phyloP scores from a whole-genome alignment of 2,113 vertebrate species.

The Stegostoma tigrinum region DNA sequence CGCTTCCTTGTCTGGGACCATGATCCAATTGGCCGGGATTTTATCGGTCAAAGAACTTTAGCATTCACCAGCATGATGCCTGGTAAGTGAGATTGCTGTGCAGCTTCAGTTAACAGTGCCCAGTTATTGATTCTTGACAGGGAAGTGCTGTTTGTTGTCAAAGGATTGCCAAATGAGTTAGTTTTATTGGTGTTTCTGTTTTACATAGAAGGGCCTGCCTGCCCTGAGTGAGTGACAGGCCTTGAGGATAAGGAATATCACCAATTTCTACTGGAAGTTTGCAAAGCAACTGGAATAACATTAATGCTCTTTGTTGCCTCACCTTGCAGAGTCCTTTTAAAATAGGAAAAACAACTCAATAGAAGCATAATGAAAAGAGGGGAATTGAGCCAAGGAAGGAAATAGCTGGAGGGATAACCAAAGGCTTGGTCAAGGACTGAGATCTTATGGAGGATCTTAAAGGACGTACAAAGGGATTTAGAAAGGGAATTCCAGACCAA shows the following conservation, averaged over 20 bases:
- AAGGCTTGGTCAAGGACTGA: background rate
- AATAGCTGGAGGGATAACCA: background rate
- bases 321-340: background rate
- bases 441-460: background rate
- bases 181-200: background rate
- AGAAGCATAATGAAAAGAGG: background rate
- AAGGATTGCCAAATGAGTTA: background rate
- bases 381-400: background rate
- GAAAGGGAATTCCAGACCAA: background rate
- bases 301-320: background rate
- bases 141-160: background rate
- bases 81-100: conserved; percentile 55
- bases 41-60: conserved; percentile 90
- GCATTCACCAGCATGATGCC: conserved; percentile 92
- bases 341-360: background rate
- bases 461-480: background rate
- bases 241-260: background rate
- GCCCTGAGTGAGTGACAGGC: background rate
- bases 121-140: background rate
- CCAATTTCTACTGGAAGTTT: background rate
- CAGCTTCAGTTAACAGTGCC: background rate
- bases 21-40: conserved; percentile 92
- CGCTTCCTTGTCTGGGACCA: conserved; percentile 98
- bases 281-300: background rate
- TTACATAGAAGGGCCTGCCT: background rate